phyloP scores from a whole-genome alignment of 2,113 vertebrate genomes.

The Phainopepla nitens region DNA sequence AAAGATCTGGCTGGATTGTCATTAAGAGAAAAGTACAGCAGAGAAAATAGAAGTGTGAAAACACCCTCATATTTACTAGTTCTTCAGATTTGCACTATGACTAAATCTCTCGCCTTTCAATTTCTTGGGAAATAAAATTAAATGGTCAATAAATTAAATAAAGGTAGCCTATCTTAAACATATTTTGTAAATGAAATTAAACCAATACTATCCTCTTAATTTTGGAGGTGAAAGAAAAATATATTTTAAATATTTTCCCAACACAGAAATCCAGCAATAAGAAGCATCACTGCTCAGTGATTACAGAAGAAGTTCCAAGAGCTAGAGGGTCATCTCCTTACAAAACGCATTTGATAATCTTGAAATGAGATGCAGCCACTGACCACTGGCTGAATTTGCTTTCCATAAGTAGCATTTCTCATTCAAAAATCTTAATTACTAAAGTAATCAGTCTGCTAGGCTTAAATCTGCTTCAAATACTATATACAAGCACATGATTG shows the following conservation, averaged over 20 bases:
- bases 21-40: not conserved
- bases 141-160: not conserved
- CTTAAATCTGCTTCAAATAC: not conserved
- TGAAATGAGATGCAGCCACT: not conserved
- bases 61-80: not conserved
- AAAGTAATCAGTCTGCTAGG: not conserved
- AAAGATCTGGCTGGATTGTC: not conserved
- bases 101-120: not conserved
- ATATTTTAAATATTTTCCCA: not conserved
- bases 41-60: not conserved
- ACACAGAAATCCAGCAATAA: not conserved
- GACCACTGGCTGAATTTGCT: not conserved
- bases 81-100: not conserved
- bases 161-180: not conserved
- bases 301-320: not conserved
- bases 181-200: not conserved
- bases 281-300: not conserved
- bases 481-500: not conserved
- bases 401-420: not conserved
- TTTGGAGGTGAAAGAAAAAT: not conserved
- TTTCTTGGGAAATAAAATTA: not conserved
- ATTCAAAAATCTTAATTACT: not conserved
- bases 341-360: not conserved
- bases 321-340: not conserved
- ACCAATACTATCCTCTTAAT: not conserved